A percentile compares a stretch with the other conserved stretches of the same genome.
Conservation (phyloP, 2,888 invertebrate genomes). For the Euplagia quadripunctaria region DNA sequence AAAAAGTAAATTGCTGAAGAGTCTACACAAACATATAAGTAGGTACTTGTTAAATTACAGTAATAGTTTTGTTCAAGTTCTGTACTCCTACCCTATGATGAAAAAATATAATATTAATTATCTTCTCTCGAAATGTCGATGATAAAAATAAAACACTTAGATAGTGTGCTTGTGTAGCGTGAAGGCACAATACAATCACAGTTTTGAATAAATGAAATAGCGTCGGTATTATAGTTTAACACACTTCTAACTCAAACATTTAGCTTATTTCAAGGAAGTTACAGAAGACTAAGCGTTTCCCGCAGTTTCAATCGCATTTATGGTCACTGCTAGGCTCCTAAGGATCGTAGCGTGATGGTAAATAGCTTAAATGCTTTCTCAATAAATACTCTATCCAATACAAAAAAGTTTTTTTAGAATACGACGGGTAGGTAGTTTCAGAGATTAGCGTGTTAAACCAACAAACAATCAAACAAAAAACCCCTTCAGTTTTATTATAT, state of each 20-base stretch:
- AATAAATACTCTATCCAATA: too few relatives aligned
- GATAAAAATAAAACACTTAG: not conserved
- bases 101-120: not conserved
- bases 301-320: too few relatives aligned
- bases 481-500: too few relatives aligned
- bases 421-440: too few relatives aligned
- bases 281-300: too few relatives aligned
- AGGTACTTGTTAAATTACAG: not conserved
- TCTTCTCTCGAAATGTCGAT: not conserved
- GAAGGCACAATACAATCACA: not conserved
- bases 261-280: not conserved
- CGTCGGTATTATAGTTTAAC: not conserved
- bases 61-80: not conserved
- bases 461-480: too few relatives aligned
- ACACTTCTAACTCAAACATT: not conserved
- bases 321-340: too few relatives aligned
- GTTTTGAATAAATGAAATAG: not conserved
- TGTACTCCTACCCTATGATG: not conserved
- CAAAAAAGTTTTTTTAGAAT: too few relatives aligned
- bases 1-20: constrained; percentile 7
- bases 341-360: too few relatives aligned
- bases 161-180: not conserved
- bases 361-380: too few relatives aligned
- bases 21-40: not conserved
- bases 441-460: too few relatives aligned